Evolutionary conservation across 1,140 invertebrate genomes (phyloP).

Genomic region (Tetragonula clypearis): DNA sequence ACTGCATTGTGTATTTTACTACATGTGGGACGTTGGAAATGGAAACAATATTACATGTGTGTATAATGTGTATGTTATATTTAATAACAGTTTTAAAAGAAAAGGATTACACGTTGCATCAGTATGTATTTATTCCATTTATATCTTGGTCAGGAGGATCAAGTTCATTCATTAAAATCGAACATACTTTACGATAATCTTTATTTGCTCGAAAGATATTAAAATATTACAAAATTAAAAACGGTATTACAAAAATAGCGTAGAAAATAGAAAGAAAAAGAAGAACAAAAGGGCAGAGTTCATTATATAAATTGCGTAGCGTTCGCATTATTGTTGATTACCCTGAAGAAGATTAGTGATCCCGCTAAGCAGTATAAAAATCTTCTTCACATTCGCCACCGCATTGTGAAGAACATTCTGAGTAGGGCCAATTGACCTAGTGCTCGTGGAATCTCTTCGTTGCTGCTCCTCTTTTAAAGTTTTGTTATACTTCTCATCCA

Average conservation of each 20-base stretch:
- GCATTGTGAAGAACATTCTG: constrained; percentile 56
- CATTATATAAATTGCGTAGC: constrained; percentile 3
- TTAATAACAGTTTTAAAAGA: background rate
- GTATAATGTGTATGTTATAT: background rate
- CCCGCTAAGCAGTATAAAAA: constrained; percentile 67
- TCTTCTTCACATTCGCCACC: constrained; percentile 66
- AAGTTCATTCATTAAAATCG: constrained; percentile 1
- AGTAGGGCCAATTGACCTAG: background rate
- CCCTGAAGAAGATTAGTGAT: constrained; percentile 53
- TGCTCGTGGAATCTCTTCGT: constrained; percentile 9
- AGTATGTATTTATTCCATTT: background rate
- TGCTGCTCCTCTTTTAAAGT: constrained; percentile 10
- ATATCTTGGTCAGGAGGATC: too few species aligned
- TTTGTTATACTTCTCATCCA: constrained; percentile 63
- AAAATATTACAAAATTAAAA: background rate
- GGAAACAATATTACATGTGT: background rate
- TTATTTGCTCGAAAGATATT: background rate
- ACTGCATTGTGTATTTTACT: background rate
- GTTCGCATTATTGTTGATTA: constrained; percentile 1
- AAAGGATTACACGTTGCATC: background rate
- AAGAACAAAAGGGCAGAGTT: background rate
- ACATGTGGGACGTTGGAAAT: background rate
- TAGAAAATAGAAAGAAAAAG: too few species aligned
- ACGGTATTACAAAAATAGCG: background rate
- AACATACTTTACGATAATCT: background rate